These are phyloP conservation scores for Hyles vespertilio DNA, from an alignment of 1,140 invertebrate species.

Conservation along the genomic window DNA sequence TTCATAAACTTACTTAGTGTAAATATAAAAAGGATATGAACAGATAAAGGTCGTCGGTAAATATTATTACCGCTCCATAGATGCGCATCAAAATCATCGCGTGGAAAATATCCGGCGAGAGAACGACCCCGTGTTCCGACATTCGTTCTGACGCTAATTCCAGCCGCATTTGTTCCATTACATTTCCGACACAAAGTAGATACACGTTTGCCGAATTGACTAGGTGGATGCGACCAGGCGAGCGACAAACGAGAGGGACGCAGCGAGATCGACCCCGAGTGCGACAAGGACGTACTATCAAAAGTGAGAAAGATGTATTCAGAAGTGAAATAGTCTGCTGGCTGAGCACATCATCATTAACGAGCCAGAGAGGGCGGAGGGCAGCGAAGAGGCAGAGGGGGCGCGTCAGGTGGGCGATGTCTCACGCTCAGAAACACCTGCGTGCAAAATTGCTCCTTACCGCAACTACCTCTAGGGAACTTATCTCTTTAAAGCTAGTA, in stretches of 20 bases:
- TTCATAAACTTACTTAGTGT: too few relatives aligned
- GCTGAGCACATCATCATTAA: conserved; percentile 78
- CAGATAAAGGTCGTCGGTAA: background rate
- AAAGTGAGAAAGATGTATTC: conserved; percentile 78
- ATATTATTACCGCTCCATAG: conserved; percentile 44
- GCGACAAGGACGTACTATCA: conserved; percentile 58
- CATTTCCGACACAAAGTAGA: conserved; percentile 75
- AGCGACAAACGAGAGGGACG: conserved; percentile 44
- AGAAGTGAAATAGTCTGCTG: conserved; percentile 78
- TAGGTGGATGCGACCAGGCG: conserved; percentile 72
- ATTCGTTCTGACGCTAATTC: conserved; percentile 74
- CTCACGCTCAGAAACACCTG: conserved; percentile 61
- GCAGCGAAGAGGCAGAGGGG: conserved; percentile 73
- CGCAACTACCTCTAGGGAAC: conserved; percentile 38
- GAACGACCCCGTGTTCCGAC: conserved; percentile 65
- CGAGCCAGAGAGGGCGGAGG: conserved; percentile 73
- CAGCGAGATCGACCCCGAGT: conserved; percentile 28
- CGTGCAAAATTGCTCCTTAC: conserved; percentile 61
- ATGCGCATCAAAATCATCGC: conserved; percentile 69
- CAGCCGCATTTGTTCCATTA: conserved; percentile 75
- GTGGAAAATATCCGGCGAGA: conserved; percentile 69
- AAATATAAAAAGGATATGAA: too few relatives aligned
- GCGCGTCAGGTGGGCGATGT: conserved; percentile 62
- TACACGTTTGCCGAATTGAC: conserved; percentile 75
- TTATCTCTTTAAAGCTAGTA: conserved; percentile 39